Evolutionary conservation across 92 coral and sea anemone species (phyloP).

Genomic region (Micromussa lordhowensis): DNA sequence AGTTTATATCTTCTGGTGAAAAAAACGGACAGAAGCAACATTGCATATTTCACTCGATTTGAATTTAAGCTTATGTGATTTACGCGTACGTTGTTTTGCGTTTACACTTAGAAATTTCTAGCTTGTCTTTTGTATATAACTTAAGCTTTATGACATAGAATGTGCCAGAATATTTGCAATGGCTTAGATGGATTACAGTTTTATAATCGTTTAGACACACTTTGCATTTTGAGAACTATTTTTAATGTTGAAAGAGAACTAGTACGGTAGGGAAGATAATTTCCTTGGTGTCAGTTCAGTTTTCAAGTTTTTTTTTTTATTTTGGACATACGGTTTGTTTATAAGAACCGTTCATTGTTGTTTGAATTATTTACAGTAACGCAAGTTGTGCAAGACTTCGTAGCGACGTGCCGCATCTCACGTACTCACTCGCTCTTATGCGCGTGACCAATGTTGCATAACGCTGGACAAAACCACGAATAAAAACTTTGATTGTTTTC

Average conservation of each 20-base stretch:
- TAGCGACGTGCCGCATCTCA: neutral
- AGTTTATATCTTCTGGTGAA: neutral
- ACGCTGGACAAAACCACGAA: neutral
- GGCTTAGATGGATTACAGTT: neutral
- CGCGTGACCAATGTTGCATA: neutral
- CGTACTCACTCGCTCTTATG: neutral
- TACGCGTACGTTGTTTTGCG: no score
- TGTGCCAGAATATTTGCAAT: neutral
- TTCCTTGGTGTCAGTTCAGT: neutral
- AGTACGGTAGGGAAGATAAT: neutral
- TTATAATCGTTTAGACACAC: neutral
- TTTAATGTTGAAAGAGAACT: neutral
- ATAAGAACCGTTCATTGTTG: neutral
- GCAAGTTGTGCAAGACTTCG: neutral
- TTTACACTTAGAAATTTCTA: neutral
- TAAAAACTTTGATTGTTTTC: neutral
- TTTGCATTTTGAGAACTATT: neutral
- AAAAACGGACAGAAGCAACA: neutral
- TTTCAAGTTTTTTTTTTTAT: neutral
- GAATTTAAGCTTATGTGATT: no score
- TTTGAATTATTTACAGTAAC: neutral
- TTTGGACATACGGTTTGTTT: neutral
- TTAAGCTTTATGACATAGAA: neutral
- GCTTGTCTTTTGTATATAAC: neutral
- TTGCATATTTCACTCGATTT: neutral